Evolutionary conservation across 2,113 vertebrate genomes (phyloP).

Genomic region (Melanostigma gelatinosum): DNA sequence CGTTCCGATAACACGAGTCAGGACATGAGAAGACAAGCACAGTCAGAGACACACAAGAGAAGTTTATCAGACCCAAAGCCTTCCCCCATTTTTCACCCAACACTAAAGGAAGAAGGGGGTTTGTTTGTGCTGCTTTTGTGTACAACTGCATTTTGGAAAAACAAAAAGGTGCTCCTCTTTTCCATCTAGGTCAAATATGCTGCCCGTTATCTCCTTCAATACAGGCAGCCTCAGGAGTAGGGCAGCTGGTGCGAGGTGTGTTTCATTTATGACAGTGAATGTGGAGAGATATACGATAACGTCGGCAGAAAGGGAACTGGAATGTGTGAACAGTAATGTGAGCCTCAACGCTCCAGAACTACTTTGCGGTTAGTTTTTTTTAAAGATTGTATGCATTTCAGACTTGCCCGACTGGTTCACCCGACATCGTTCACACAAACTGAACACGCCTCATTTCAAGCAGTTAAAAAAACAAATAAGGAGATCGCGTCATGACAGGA

Average conservation of each 20-base stretch:
- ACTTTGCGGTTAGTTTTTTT: not conserved
- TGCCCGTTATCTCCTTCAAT: not conserved
- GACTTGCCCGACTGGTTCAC: constrained; percentile 55
- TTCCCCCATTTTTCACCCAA: not conserved
- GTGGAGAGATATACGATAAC: not conserved
- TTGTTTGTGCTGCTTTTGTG: constrained; percentile 8
- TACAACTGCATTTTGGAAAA: not conserved
- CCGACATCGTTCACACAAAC: constrained; percentile 37
- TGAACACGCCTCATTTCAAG: not conserved
- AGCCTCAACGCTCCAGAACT: not conserved
- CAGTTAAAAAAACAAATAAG: not conserved
- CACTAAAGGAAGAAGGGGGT: not conserved
- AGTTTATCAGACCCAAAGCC: not conserved
- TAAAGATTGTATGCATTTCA: not conserved
- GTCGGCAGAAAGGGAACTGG: not conserved
- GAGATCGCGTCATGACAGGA: not conserved
- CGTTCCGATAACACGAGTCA: constrained; percentile 28
- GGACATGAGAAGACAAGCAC: constrained; percentile 22
- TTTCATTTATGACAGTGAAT: constrained; percentile 18
- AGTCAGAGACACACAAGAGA: not conserved
- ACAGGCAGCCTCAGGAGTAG: constrained; percentile 4
- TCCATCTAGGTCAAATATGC: constrained; percentile 26
- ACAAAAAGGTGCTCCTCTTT: not conserved
- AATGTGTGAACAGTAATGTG: constrained; percentile 15
- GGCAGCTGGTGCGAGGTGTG: constrained; percentile 4